Percentiles rank a stretch among this genome's conserved stretches.
Conservation (phyloP, 2,888 invertebrate genomes). For the Apantesis nais region DNA sequence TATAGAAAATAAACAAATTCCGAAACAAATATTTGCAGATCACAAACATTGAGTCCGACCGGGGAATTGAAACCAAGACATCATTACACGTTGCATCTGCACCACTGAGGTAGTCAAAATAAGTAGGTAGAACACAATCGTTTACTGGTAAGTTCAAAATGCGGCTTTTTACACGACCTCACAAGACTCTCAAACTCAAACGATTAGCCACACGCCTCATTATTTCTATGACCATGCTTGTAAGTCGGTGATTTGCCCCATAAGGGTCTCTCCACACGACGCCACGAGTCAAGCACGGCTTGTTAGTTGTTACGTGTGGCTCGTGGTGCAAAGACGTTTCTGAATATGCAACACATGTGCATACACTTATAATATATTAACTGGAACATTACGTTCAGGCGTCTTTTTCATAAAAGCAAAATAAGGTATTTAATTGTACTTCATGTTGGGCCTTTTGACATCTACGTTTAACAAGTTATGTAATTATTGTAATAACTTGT, state of each 20-base stretch:
- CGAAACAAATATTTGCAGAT: too few relatives aligned
- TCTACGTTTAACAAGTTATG: too few relatives aligned
- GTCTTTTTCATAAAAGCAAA: neutral
- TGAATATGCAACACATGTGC: neutral
- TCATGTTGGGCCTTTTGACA: too few relatives aligned
- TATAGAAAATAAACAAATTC: too few relatives aligned
- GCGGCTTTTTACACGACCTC: neutral
- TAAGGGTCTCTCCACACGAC: constrained; percentile 53
- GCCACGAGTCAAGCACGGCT: constrained; percentile 47
- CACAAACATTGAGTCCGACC: too few relatives aligned
- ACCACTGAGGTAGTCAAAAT: too few relatives aligned
- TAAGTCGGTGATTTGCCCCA: constrained; percentile 55
- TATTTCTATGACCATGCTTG: constrained; percentile 38
- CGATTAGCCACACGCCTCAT: constrained; percentile 44
- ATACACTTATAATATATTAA: neutral
- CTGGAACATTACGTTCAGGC: neutral
- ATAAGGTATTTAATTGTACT: too few relatives aligned
- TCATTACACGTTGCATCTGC: too few relatives aligned
- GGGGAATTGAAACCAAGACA: too few relatives aligned
- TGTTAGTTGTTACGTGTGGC: constrained; percentile 51
- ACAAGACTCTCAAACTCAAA: constrained; percentile 27
- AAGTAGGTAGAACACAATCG: too few relatives aligned
- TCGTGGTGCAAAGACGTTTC: constrained; percentile 4
- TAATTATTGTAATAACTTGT: too few relatives aligned
- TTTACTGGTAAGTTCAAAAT: constrained; percentile 7